These are phyloP conservation scores for Drosophila santomea DNA, from an alignment of 1,140 invertebrate genomes.

Conservation along the genomic window DNA sequence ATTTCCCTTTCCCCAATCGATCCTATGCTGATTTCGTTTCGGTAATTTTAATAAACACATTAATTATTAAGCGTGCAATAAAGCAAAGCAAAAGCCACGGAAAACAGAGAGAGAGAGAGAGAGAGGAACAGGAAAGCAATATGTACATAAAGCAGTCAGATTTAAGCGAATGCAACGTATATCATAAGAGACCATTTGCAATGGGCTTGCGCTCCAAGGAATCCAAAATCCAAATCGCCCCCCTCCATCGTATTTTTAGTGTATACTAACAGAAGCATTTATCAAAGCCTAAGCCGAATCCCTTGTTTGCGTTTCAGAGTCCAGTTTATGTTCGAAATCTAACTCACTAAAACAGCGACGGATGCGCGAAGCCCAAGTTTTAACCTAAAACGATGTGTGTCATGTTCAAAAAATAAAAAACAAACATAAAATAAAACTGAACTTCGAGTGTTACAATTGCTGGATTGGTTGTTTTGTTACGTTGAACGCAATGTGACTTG, in stretches of 20 bases:
- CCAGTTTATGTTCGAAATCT: constrained; percentile 21
- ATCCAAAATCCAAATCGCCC: constrained; percentile 4
- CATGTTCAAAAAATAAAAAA: constrained; percentile 45
- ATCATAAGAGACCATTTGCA: constrained; percentile 23
- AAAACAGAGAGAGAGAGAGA: background rate
- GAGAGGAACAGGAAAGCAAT: constrained; percentile 17
- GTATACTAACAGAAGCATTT: constrained; percentile 49
- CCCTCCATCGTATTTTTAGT: constrained; percentile 14
- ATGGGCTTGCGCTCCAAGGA: constrained; percentile 1
- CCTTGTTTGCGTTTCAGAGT: background rate
- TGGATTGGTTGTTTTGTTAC: background rate
- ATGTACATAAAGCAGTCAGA: constrained; percentile 34
- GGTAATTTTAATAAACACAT: constrained; percentile 28
- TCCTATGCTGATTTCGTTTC: constrained; percentile 7
- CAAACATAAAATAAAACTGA: constrained; percentile 43
- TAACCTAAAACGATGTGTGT: constrained; percentile 48
- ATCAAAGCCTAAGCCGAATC: background rate
- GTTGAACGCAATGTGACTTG: background rate
- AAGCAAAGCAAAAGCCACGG: constrained; percentile 14
- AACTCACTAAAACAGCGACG: constrained; percentile 31
- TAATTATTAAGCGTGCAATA: constrained; percentile 55
- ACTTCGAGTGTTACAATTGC: constrained; percentile 36
- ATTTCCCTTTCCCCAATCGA: background rate
- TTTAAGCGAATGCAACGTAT: constrained; percentile 33
- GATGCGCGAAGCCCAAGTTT: constrained; percentile 29